These are phyloP conservation scores for Zophobas morio DNA, from an alignment of 1,140 invertebrate genomes.

Conservation along the genomic window DNA sequence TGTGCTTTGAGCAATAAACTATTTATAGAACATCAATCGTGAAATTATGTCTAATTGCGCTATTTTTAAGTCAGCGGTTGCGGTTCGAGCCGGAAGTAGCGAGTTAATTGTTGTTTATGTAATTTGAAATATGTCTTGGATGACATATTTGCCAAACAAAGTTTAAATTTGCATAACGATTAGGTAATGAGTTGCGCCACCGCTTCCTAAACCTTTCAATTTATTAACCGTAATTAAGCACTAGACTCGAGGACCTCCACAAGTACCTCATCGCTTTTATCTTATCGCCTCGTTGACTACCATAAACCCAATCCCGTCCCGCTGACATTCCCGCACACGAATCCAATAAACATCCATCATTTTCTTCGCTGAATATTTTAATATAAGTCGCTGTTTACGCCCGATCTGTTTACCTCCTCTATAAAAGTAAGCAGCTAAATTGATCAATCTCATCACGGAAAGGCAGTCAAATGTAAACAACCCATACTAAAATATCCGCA, in stretches of 20 bases:
- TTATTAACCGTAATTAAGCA: slow-evolving; percentile 30
- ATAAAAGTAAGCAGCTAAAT: slow-evolving; percentile 14
- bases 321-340: not conserved
- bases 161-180: not conserved
- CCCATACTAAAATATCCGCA: slow-evolving; percentile 17
- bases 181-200: slow-evolving; percentile 6
- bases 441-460: slow-evolving; percentile 34
- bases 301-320: not conserved
- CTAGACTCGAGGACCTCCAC: slow-evolving; percentile 10
- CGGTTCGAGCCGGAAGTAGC: too few species aligned
- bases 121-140: not conserved
- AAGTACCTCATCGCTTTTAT: slow-evolving; percentile 33
- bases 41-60: not conserved
- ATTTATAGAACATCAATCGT: not conserved
- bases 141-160: not conserved
- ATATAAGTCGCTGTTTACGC: slow-evolving; percentile 15
- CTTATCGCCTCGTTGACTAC: slow-evolving; percentile 2
- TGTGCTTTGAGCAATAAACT: slow-evolving; percentile 35
- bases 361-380: slow-evolving; percentile 16
- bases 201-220: not conserved
- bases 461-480: slow-evolving; percentile 28
- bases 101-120: not conserved
- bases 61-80: not conserved
- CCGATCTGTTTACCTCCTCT: slow-evolving; percentile 5
- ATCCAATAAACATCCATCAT: not conserved